Percentiles rank a stretch among this genome's conserved stretches.
Conservation (phyloP, 2,888 invertebrate genomes). For the Orchesella flavescens region DNA sequence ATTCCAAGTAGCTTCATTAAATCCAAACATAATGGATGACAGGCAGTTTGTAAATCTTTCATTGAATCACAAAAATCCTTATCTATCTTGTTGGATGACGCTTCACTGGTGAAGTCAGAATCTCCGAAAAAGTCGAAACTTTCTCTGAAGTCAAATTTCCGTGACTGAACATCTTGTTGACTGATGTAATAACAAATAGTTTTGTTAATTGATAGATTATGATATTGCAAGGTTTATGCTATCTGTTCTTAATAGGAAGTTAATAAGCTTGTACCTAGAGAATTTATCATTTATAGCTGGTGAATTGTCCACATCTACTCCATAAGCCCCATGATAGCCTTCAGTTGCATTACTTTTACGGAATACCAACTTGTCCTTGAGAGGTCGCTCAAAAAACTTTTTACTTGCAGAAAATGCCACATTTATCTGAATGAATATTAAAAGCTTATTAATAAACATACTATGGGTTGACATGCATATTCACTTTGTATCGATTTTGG, state of each 20-base stretch:
- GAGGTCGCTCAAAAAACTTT: constrained; percentile 40
- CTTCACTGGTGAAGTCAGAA: constrained; percentile 22
- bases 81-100: neutral
- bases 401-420: constrained; percentile 39
- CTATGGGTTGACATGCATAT: too few species aligned
- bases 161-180: neutral
- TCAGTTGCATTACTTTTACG: constrained; percentile 42
- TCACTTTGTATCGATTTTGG: constrained; percentile 11
- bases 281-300: too few species aligned
- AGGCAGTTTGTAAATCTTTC: constrained; percentile 35
- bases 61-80: neutral
- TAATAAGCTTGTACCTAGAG: too few species aligned
- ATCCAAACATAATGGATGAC: constrained; percentile 24
- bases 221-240: too few species aligned
- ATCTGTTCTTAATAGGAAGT: too few species aligned
- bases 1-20: constrained; percentile 36
- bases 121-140: constrained; percentile 21
- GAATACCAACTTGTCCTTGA: constrained; percentile 30
- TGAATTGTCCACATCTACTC: neutral
- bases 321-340: constrained; percentile 52
- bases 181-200: too few species aligned
- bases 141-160: constrained; percentile 49
- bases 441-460: too few species aligned
- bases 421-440: constrained; percentile 34
- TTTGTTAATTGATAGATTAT: too few species aligned